Evolutionary conservation across 1,140 invertebrate genomes (phyloP).

Genomic region (Hylaeus volcanicus): DNA sequence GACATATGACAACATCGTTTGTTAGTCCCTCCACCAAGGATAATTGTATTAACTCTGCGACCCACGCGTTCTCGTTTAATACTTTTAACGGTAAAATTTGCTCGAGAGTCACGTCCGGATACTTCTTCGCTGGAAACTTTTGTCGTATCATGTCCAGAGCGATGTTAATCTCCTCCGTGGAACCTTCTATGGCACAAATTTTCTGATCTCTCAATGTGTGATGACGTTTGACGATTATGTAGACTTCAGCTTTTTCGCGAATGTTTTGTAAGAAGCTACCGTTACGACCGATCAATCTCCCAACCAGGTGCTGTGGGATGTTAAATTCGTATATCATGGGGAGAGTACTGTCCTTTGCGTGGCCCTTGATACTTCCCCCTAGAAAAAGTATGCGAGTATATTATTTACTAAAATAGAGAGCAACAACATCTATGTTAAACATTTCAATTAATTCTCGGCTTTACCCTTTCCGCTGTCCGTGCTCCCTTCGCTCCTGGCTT

Average conservation of each 20-base stretch:
- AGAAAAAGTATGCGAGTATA: conserved; percentile 48
- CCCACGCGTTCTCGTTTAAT: conserved; percentile 61
- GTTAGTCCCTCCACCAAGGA: conserved; percentile 94
- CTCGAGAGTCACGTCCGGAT: conserved; percentile 89
- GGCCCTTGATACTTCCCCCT: conserved; percentile 83
- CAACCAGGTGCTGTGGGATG: conserved; percentile 90
- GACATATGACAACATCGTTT: conserved; percentile 94
- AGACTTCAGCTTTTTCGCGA: conserved; percentile 88
- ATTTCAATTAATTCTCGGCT: background rate
- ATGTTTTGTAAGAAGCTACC: conserved; percentile 91
- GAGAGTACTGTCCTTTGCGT: conserved; percentile 71
- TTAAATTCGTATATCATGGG: conserved; percentile 87
- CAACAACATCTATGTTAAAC: background rate
- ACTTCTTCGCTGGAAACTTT: conserved; percentile 90
- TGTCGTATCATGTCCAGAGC: conserved; percentile 91
- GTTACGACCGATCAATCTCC: conserved; percentile 92
- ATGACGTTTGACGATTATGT: conserved; percentile 89
- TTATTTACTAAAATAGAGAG: too few relatives aligned
- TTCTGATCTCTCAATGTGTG: conserved; percentile 85
- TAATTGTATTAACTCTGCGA: conserved; percentile 83
- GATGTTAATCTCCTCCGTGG: conserved; percentile 86
- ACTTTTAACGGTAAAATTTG: conserved; percentile 83
- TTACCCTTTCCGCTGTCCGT: conserved; percentile 79
- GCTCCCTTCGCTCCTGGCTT: conserved; percentile 79
- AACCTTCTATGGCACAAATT: conserved; percentile 92